Base-by-base conservation (phyloP, 1,140 invertebrate species). In the Drosophila bocqueti region DNA sequence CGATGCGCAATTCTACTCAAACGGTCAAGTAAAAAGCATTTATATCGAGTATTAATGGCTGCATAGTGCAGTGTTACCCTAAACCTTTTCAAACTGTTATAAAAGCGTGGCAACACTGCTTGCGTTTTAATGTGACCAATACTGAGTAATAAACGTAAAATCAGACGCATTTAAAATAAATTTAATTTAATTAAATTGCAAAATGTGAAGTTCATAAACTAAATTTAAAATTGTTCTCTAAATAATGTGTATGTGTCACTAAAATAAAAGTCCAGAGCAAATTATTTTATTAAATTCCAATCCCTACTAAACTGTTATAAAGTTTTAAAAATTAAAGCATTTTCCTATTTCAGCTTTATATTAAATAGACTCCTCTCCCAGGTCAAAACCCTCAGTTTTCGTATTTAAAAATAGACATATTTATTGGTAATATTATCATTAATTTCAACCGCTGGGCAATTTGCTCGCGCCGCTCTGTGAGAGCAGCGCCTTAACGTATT, bases 401-500 rank as follows among this genome's bases (percentile, higher is more conserved):
- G 31, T 79, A 83, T 81, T 83, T 82, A 85, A 85, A 85, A 86
- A 85, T 85, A 86, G 68, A 82, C 62, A 82, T 86, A 72, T 75
- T 83, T 55, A 77, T 77, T 86, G 77, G 49, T 81, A 77, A 34
- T 85, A 85, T 60, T 73, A 73, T 73, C 55, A 73, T 64, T 76
- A 86, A 69, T 75, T 68, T 78, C 68, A 75, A 71, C 72, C 76
- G 83, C 79, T 85, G 63, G 79, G 82, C 74, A 77, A 60, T 71
- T 65, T 78, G 57, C 66, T 63, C 47, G 52, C 68, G 75, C 47
- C 45, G 47, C 62, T 82, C 49, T 54, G 45, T 43, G 10, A 55
- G 79, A 59, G 58, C 58, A 67, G 59, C 65, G 83, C 46, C 61
- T 63, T 71, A 81, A 84, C 64, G 81, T 81, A 82, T 86, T 81